Conservation (phyloP, 2,888 invertebrate species). For the Blomia tropicalis region DNA sequence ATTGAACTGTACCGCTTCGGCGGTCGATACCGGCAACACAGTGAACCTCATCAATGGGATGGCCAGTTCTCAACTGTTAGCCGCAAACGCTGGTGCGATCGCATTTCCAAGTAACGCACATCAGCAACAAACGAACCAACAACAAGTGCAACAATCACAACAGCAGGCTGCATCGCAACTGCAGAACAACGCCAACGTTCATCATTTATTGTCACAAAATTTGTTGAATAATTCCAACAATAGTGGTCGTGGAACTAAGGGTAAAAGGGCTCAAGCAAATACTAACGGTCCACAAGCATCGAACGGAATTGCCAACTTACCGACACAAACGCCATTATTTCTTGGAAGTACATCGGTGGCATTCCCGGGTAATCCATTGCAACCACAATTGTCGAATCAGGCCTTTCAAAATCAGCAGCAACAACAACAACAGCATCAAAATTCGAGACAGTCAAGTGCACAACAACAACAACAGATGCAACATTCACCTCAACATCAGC, state of each 20-base stretch:
- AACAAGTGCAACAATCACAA: constrained; percentile 10
- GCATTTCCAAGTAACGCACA: background rate
- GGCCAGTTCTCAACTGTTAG: background rate
- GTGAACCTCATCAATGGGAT: background rate
- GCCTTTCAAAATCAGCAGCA: constrained; percentile 22
- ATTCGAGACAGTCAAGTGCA: constrained; percentile 16
- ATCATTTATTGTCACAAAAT: background rate
- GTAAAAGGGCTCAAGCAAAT: background rate
- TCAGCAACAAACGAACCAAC: constrained; percentile 1
- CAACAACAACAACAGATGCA: constrained; percentile 15
- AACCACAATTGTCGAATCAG: constrained; percentile 21
- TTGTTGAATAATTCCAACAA: background rate
- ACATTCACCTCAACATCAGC: background rate
- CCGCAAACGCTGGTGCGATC: background rate
- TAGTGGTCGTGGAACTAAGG: background rate
- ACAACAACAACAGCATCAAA: constrained; percentile 21
- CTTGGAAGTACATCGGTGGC: constrained; percentile 22
- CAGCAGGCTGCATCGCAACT: background rate
- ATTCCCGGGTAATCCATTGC: constrained; percentile 25
- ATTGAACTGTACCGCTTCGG: background rate
- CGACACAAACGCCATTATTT: constrained; percentile 7
- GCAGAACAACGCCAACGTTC: background rate
- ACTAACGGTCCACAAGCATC: background rate
- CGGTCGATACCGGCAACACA: background rate
- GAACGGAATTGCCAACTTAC: background rate